Percentiles rank a stretch among this genome's conserved stretches.
Evolutionary conservation across 2,888 invertebrate species (phyloP).

Genomic region (Ganaspis brasiliensis): DNA sequence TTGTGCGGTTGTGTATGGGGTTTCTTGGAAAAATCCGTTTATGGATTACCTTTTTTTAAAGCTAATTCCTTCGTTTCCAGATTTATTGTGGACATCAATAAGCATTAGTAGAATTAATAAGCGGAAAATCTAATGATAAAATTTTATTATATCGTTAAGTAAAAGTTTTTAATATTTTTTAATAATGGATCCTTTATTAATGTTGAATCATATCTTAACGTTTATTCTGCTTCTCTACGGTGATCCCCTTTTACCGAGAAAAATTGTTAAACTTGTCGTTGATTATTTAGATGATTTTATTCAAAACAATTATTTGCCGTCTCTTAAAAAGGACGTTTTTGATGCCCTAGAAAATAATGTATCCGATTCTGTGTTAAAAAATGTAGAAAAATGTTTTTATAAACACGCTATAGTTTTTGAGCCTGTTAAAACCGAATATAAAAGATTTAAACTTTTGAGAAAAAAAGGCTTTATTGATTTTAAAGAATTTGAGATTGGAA

Average conservation of each 20-base stretch:
- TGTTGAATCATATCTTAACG: conserved; percentile 31
- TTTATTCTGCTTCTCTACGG: conserved; percentile 31
- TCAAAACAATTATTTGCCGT: neutral
- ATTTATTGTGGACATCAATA: conserved; percentile 8
- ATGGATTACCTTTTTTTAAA: neutral
- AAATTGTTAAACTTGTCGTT: conserved; percentile 26
- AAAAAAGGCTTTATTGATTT: no score
- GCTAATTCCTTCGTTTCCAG: neutral
- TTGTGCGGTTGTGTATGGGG: conserved; percentile 22
- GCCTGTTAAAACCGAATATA: no score
- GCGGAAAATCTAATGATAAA: neutral
- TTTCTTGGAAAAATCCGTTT: neutral
- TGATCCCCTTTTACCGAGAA: conserved; percentile 31
- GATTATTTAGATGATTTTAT: conserved; percentile 30
- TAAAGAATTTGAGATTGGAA: no score
- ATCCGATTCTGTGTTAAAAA: neutral
- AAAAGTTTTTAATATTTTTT: neutral
- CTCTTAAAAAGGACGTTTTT: conserved; percentile 12
- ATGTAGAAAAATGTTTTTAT: conserved; percentile 3
- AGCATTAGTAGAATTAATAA: neutral
- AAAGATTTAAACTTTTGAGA: no score
- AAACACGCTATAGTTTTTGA: conserved; percentile 14
- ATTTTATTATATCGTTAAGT: neutral
- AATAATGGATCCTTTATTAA: neutral
- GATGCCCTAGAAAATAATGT: neutral